Evolutionary conservation across 2,888 invertebrate species (phyloP), one percentile per base, ranked within the genome.

Genomic region (Nomada flava): DNA sequence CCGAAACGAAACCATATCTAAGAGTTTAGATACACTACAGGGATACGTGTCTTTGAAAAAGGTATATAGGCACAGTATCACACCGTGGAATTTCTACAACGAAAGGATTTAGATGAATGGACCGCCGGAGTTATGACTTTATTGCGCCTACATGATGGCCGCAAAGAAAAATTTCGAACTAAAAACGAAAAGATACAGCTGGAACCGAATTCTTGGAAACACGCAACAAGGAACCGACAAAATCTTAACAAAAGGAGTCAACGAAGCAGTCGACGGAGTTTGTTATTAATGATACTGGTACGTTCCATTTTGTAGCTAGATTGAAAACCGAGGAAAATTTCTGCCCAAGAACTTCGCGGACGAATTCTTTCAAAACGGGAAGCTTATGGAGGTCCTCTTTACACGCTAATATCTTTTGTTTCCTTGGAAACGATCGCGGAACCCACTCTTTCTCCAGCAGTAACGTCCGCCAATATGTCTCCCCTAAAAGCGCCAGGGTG

Each of bases 361-460:
- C n/a, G 50, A 67, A 29, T 23, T 36, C 23, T n/a, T 50, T 26
- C 42, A 20, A 18, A 42, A 47, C 68, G 63, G 69, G 72, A 60
- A 47, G 11, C 75, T 82, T 53, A 74, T 47, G 64, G 79, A 44
- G 73, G 57, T 75, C 76, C 78, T 42, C 69, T 79, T 85, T 76
- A 79, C 60, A 69, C 72, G 76, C 59, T 81, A 79, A 76, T 86
- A 73, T 60, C 72, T 57, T 81, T 69, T 65, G 86, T 88, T 81
- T 81, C 84, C 87, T 82, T 86, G 85, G 88, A 82, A 87, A 87
- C 87, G 79, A 83, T 77, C 83, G 50, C 57, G 52, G 79, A 74
- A 79, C 63, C 26, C 64, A 69, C 55, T 79, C 77, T 62, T 68
- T 77, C 36, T 53, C 36, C 59, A 60, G 81, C 64, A 79, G 79